phyloP scores from a whole-genome alignment of 2,113 vertebrate species.

The Chionis minor region DNA sequence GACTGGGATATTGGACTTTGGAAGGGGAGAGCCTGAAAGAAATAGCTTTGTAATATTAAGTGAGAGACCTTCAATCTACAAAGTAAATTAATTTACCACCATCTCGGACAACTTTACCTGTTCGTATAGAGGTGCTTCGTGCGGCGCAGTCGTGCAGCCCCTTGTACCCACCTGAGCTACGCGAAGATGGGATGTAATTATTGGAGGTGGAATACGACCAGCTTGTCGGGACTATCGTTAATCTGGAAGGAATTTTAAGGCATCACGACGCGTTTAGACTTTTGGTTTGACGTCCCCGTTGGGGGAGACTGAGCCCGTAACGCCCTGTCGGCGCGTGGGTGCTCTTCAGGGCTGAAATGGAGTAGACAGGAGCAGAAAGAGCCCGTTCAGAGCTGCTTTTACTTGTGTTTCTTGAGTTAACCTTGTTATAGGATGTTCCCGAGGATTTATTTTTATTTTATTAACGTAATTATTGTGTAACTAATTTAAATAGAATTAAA shows the following conservation, averaged over 20 bases:
- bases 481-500: neutral
- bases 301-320: neutral
- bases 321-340: neutral
- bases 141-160: neutral
- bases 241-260: neutral
- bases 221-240: neutral
- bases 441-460: neutral
- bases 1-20: neutral
- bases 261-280: accelerated
- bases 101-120: accelerated
- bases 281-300: accelerated
- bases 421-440: neutral
- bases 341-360: neutral
- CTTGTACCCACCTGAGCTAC: neutral
- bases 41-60: neutral
- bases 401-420: neutral
- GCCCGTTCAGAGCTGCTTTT: neutral
- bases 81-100: neutral
- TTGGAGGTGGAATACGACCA: neutral
- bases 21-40: neutral
- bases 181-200: accelerated
- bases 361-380: neutral
- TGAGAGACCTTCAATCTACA: neutral
- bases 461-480: neutral
- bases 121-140: accelerated